A percentile compares a stretch with the other conserved stretches of the same genome.
These are phyloP conservation scores for Myiozetetes cayanensis DNA, from an alignment of 2,113 vertebrate species.

Conservation along the genomic window DNA sequence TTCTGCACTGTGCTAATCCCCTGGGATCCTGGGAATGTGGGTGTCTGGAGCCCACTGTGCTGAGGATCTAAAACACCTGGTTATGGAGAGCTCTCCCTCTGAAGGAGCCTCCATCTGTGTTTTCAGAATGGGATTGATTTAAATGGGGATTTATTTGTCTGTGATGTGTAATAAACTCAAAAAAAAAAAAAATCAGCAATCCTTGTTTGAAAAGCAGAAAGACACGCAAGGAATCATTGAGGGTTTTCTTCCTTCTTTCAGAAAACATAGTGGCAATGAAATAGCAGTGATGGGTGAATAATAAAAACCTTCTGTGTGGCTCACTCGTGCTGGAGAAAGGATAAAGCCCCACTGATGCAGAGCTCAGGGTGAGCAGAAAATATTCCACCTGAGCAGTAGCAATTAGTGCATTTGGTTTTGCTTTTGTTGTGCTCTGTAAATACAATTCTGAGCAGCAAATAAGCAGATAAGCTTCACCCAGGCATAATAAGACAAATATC, in stretches of 20 bases:
- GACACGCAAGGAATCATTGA: background rate
- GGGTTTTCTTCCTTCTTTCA: conserved; percentile 12
- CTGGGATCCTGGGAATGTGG: background rate
- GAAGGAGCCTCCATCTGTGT: background rate
- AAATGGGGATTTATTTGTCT: conserved; percentile 2
- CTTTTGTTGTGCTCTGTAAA: conserved; percentile 7
- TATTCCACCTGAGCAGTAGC: conserved; percentile 43
- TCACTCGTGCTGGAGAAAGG: background rate
- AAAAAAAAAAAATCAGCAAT: background rate
- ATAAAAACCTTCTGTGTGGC: background rate
- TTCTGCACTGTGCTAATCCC: background rate
- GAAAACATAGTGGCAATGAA: background rate
- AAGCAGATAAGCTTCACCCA: conserved; percentile 8
- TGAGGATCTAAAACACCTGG: background rate
- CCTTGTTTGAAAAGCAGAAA: background rate
- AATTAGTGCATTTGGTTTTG: conserved; percentile 37
- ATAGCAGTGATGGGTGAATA: background rate
- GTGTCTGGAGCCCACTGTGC: background rate
- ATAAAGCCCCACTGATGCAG: background rate
- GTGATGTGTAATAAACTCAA: background rate
- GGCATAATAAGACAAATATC: background rate
- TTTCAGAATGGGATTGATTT: background rate
- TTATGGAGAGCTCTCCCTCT: background rate
- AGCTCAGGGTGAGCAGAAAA: background rate
- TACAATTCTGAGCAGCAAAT: conserved; percentile 6